Base-by-base conservation (phyloP, 2,888 invertebrate species). In the Pyrgus malvae region DNA sequence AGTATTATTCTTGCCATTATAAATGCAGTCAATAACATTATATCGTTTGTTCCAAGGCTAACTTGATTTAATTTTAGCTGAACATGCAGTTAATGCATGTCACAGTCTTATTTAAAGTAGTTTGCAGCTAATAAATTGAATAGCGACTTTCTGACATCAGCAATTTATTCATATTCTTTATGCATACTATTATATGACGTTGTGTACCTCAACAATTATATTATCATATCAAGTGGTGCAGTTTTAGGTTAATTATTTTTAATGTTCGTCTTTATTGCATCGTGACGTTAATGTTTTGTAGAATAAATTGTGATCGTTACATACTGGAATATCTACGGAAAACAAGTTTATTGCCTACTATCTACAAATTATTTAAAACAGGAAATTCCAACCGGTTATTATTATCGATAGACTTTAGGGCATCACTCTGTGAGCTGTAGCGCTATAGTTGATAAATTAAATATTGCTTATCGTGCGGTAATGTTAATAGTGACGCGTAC, bases 21-120 rank as follows among this genome's bases (percentile, higher is more conserved):
- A 55, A 57, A 54, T 50, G 54, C 54, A 54, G 50, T 56, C 61
- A 62, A 61, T 62, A 65, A 60, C 62, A 63, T 63, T 66, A 63
- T 61, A 64, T 62, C 63, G 63, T 66, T 61, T 64, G 58, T 57
- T 62, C 57, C 63, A 66, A 67, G 66, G 66, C 64, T 60, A 61
- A 63, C 66, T 59, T 58, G 62, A 53, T 53, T 53, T 53, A 53
- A 53, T 53, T 53, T 53, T 53, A 53, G 53, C 53, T 45, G 45
- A 53, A 45, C 53, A 53, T 53, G 53, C 53, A 53, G 21, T 45
- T 45, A 29, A 45, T 45, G 53, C 53, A 53, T 53, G 53, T 53
- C 45, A 45, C 51, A 53, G 45, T 29, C 45, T 53, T 45, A 45
- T 45, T 53, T 38, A 38, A 53, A 53, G 53, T 53, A 53, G 40